These are phyloP conservation scores for Diacarnus erythraeanus DNA, from an alignment of 37 sponge, comb jelly and placozoan genomes.

Conservation along the genomic window DNA sequence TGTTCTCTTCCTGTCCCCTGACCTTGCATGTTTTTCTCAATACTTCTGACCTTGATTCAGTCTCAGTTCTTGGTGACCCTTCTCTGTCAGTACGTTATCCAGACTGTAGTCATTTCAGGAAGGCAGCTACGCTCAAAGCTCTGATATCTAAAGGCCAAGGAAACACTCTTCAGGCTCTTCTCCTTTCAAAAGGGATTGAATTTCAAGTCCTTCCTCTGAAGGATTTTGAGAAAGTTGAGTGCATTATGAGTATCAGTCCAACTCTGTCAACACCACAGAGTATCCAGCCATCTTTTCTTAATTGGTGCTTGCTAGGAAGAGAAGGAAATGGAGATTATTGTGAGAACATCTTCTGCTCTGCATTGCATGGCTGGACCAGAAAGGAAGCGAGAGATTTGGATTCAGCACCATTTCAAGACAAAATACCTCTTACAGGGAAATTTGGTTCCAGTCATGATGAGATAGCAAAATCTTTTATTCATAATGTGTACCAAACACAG, in stretches of 20 bases:
- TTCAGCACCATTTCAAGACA: background rate
- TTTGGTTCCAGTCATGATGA: conserved; percentile 61
- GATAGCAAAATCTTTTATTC: background rate
- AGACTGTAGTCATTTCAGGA: conserved; percentile 84
- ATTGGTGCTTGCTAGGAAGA: conserved; percentile 13
- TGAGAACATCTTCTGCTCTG: conserved; percentile 55
- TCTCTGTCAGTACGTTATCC: conserved; percentile 26
- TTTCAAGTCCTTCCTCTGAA: conserved; percentile 27
- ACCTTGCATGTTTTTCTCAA: conserved; percentile 33
- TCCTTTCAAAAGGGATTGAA: conserved; percentile 61
- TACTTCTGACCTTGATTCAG: conserved; percentile 5
- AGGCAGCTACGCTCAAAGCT: conserved; percentile 64
- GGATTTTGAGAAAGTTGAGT: conserved; percentile 20
- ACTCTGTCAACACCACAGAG: conserved; percentile 12
- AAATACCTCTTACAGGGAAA: conserved; percentile 18
- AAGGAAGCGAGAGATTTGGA: background rate
- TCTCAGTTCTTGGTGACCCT: conserved; percentile 40
- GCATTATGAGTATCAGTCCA: conserved; percentile 34
- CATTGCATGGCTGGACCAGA: conserved; percentile 66
- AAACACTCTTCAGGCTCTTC: conserved; percentile 69
- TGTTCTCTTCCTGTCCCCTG: background rate
- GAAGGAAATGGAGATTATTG: background rate
- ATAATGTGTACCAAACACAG: background rate
- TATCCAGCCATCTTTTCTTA: conserved; percentile 5
- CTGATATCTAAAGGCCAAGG: conserved; percentile 56